Conservation (phyloP, 2,797 vertebrate genomes). For the Psittacula derbiana region DNA sequence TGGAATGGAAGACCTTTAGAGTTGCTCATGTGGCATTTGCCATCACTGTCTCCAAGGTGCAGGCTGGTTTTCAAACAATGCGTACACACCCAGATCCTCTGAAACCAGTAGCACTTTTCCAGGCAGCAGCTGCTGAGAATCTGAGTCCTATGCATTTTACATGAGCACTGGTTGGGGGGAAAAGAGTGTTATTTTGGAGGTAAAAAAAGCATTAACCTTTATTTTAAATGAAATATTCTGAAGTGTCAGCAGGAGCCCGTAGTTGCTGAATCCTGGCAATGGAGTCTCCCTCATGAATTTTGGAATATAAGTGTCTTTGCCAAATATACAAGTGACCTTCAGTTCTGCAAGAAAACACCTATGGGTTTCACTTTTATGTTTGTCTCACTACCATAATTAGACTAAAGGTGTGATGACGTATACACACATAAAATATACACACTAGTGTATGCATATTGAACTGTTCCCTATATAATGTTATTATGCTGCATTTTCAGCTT, state of each 20-base stretch:
- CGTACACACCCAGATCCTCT: neutral
- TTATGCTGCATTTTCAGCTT: neutral
- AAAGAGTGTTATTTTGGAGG: neutral
- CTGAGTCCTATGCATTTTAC: neutral
- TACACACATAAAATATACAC: neutral
- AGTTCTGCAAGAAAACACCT: neutral
- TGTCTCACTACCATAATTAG: neutral
- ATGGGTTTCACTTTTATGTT: neutral
- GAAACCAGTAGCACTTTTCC: neutral
- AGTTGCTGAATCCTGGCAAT: constrained; percentile 2
- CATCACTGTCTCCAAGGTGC: neutral
- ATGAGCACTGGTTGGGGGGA: neutral
- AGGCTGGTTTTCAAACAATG: neutral
- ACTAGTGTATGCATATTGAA: neutral
- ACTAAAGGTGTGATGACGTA: neutral
- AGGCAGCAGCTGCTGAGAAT: neutral
- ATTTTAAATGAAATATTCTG: constrained; percentile 14
- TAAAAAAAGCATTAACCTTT: neutral
- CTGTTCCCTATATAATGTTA: neutral
- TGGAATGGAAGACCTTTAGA: neutral
- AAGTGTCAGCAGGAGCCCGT: neutral
- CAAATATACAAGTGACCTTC: constrained; percentile 20
- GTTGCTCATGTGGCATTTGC: neutral
- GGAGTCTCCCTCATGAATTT: neutral
- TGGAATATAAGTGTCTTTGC: neutral